These are phyloP conservation scores for Amphipyra tragopoginis DNA, from an alignment of 2,888 invertebrate species.

Conservation along the genomic window DNA sequence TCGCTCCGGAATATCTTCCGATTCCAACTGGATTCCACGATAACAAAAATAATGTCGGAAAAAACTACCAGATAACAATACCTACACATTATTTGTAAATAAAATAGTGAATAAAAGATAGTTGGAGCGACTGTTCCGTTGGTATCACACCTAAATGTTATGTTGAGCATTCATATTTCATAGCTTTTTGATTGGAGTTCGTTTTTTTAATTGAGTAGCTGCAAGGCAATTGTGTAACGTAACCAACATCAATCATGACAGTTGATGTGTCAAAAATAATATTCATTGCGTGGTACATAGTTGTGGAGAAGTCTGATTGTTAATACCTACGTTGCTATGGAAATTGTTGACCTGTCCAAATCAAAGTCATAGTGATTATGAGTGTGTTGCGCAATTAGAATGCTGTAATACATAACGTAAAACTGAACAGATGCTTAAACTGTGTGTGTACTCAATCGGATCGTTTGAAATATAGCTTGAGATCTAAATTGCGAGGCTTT, in stretches of 20 bases:
- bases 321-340: no score
- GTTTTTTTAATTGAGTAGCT: conserved; percentile 1
- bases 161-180: conserved; percentile 12
- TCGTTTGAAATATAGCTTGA: conserved; percentile 46
- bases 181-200: conserved; percentile 19
- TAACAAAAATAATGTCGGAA: conserved; percentile 72
- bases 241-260: no score
- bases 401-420: no score
- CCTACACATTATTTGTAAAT: conserved; percentile 46
- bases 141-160: conserved; percentile 23
- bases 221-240: no score
- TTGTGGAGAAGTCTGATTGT: no score
- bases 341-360: no score
- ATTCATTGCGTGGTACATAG: no score
- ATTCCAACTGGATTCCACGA: conserved; percentile 74
- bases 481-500: conserved; percentile 68
- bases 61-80: conserved; percentile 57
- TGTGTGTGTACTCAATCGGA: conserved; percentile 41
- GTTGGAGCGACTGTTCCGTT: conserved; percentile 23
- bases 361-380: no score
- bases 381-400: no score
- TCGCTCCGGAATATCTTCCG: conserved; percentile 78
- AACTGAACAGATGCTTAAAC: conserved; percentile 34
- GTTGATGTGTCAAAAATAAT: no score
- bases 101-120: conserved; percentile 58